phyloP scores from a whole-genome alignment of 2,888 invertebrate species.

The Drosophila borealis region DNA sequence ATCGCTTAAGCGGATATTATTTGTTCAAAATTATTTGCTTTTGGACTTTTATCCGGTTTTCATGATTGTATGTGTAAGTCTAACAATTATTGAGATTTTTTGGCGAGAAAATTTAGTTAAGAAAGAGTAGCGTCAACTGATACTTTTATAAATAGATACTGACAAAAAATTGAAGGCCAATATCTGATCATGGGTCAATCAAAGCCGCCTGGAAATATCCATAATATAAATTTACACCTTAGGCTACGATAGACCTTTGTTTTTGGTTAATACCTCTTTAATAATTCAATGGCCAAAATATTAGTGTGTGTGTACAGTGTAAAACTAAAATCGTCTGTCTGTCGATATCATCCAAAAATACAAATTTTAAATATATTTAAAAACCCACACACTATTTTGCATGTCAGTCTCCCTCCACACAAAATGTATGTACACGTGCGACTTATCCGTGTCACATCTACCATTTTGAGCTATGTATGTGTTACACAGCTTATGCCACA shows the following conservation, averaged over 20 bases:
- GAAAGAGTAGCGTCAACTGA: constrained; percentile 27
- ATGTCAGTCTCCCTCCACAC: constrained; percentile 33
- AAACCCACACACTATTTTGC: constrained; percentile 2
- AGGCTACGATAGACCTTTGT: constrained; percentile 23
- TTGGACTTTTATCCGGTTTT: constrained; percentile 70
- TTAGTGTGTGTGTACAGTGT: not conserved
- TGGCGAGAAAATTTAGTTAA: constrained; percentile 20
- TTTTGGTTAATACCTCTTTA: constrained; percentile 2
- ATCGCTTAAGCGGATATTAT: constrained; percentile 69
- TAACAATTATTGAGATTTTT: constrained; percentile 24
- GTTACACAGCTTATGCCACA: constrained; percentile 29
- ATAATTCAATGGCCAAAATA: constrained; percentile 3
- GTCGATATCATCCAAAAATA: constrained; percentile 1
- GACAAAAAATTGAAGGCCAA: constrained; percentile 40
- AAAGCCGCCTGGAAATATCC: constrained; percentile 25
- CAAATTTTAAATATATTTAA: constrained; percentile 1
- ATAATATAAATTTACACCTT: constrained; percentile 10
- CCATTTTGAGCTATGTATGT: constrained; percentile 52
- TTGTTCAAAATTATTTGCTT: constrained; percentile 36
- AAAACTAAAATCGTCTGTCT: constrained; percentile 8
- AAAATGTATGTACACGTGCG: constrained; percentile 9
- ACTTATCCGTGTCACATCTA: constrained; percentile 61
- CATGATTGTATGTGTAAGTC: constrained; percentile 39
- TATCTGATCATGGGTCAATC: constrained; percentile 25
- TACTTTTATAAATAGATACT: constrained; percentile 28